Evolutionary conservation across 2,113 vertebrate genomes (phyloP), one percentile per base, ranked within the genome.

Genomic region (Neodontobutis hainanensis): DNA sequence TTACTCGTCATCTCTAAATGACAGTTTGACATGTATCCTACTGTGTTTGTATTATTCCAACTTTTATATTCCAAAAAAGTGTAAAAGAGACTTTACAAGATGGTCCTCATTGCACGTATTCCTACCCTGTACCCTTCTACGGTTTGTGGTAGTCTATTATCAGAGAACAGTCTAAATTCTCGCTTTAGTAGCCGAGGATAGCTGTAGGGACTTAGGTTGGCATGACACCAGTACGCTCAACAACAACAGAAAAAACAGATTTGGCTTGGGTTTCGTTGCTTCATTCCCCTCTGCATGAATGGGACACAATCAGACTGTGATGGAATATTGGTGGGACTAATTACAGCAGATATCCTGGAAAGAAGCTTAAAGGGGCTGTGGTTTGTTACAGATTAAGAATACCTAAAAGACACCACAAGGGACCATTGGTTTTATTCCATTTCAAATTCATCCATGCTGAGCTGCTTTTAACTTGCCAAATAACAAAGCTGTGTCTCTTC

Each of bases 381-480:
- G 65, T 72, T 62, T 78, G 64, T 66, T 40, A 19, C 46, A 42
- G 76, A 85, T 78, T 72, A 80, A 35, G 55, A 1, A 53, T 11
- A 74, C 74, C 78, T 73, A 81, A 77, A 83, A 45, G n/a, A 67
- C 51, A 49, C 44, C 78, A 46, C 50, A 0, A 36, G 59, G 65
- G 82, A 60, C n/a, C 38, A 11, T 15, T 63, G 63, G 65, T 48
- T 35, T n/a, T 53, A 11, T 36, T 36, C 14, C 43, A 40, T n/a
- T 40, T 2, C 14, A 36, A 40, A n/a, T 62, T 61, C 32, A 56
- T 51, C 52, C 0, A 0, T 32, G 61, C 55, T 4, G 52, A 69
- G 65, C 66, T 7, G 44, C 32, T 56, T 88, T 87, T 81, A 73
- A 81, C 64, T 69, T 57, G 32, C 62, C 65, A 65, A 71, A 83